Conservation (phyloP, 2,797 vertebrate species). For the Streptopelia turtur region DNA sequence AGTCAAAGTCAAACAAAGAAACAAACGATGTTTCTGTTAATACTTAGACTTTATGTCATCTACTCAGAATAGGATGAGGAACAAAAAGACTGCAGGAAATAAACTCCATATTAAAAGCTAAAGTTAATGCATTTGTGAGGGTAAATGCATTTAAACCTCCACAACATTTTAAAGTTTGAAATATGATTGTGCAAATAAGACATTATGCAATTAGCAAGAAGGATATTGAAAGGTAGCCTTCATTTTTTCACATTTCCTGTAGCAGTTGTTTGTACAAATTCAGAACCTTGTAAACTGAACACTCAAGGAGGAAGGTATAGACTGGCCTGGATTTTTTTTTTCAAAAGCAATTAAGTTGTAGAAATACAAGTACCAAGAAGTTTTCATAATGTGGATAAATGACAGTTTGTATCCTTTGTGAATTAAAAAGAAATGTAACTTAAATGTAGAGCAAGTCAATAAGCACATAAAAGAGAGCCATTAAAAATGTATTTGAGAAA, state of each 20-base stretch:
- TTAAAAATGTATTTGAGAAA: constrained; percentile 9
- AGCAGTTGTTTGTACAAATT: not conserved
- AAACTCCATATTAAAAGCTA: not conserved
- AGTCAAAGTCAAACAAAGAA: not conserved
- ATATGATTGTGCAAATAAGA: not conserved
- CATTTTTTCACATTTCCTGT: not conserved
- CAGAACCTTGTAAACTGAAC: not conserved
- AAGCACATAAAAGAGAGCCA: not conserved
- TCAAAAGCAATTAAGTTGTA: not conserved
- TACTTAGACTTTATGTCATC: not conserved
- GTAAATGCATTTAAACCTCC: not conserved
- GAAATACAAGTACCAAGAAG: not conserved
- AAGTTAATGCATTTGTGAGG: not conserved
- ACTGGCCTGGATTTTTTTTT: not conserved
- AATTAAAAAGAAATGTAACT: not conserved
- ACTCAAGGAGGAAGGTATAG: not conserved
- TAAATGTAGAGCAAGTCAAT: not conserved
- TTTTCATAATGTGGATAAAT: not conserved
- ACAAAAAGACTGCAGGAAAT: not conserved
- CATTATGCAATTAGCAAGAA: not conserved
- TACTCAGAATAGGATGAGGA: not conserved
- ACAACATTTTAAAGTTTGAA: not conserved
- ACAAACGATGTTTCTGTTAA: not conserved
- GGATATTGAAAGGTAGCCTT: not conserved
- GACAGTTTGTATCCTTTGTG: not conserved